These are phyloP conservation scores for Eucriotettix oculatus DNA, from an alignment of 2,888 invertebrate species.

Conservation along the genomic window DNA sequence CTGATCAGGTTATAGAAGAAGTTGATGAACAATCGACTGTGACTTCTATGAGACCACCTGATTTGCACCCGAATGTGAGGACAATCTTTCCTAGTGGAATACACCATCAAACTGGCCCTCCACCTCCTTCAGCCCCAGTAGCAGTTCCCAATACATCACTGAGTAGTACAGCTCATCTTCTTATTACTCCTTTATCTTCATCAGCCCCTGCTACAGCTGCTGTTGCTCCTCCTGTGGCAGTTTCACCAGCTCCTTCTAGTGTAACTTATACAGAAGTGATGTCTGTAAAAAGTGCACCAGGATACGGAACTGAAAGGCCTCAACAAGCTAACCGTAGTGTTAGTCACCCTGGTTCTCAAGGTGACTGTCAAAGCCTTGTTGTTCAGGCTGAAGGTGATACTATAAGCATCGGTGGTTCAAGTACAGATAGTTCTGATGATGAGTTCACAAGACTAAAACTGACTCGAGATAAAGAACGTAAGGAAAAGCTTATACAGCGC, in stretches of 20 bases:
- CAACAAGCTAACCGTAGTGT: not conserved
- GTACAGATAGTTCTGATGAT: constrained; percentile 26
- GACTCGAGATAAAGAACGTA: constrained; percentile 50
- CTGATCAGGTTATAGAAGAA: constrained; percentile 52
- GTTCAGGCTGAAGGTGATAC: constrained; percentile 17
- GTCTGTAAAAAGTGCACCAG: constrained; percentile 12
- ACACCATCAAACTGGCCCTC: constrained; percentile 26
- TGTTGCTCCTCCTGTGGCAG: constrained; percentile 8
- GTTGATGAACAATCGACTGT: constrained; percentile 67
- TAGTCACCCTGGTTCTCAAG: not conserved
- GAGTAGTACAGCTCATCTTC: not conserved
- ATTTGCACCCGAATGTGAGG: constrained; percentile 13
- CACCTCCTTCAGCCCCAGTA: constrained; percentile 42
- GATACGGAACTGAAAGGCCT: not conserved
- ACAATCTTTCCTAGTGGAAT: constrained; percentile 14
- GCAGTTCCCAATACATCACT: constrained; percentile 33
- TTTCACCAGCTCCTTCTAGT: constrained; percentile 14
- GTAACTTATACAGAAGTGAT: constrained; percentile 15
- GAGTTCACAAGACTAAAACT: constrained; percentile 55
- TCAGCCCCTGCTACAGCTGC: constrained; percentile 13
- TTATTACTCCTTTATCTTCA: constrained; percentile 9
- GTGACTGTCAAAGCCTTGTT: constrained; percentile 1
- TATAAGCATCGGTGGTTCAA: constrained; percentile 25
- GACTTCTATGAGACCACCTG: constrained; percentile 42
- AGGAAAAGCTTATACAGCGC: constrained; percentile 40